Percentiles rank a stretch among this genome's conserved stretches.
These are phyloP conservation scores for Thripadectes ignobilis DNA, from an alignment of 2,797 vertebrate species.

Conservation along the genomic window DNA sequence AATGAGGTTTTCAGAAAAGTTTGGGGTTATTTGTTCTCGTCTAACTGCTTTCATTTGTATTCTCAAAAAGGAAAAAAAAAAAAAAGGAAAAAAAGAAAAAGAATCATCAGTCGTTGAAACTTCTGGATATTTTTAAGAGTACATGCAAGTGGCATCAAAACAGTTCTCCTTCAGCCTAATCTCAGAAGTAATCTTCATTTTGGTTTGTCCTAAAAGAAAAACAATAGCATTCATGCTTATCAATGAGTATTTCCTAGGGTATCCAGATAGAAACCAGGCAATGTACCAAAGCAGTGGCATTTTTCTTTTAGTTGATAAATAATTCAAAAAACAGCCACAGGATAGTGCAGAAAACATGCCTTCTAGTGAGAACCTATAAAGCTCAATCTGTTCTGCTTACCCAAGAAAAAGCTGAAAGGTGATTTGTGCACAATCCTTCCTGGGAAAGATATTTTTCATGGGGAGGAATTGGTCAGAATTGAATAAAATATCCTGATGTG, in stretches of 20 bases:
- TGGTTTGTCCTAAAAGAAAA: neutral
- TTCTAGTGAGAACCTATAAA: neutral
- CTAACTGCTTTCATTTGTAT: neutral
- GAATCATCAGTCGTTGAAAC: neutral
- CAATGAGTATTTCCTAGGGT: neutral
- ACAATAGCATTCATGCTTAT: neutral
- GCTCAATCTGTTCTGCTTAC: neutral
- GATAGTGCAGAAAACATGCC: neutral
- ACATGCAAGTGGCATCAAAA: neutral
- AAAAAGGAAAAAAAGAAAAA: no score
- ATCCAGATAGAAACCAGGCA: neutral
- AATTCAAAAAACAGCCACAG: constrained; percentile 4
- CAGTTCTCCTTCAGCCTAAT: neutral
- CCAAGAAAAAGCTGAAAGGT: neutral
- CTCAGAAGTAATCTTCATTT: neutral
- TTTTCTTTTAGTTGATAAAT: constrained; percentile 11
- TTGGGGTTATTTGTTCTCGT: neutral
- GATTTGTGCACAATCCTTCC: neutral
- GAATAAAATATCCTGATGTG: neutral
- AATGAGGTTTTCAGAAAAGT: neutral
- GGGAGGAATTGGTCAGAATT: neutral
- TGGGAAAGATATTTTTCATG: neutral
- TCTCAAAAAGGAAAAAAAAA: neutral
- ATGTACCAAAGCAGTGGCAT: neutral
- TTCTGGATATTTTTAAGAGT: neutral